These are phyloP conservation scores for Elymnias hypermnestra DNA, from an alignment of 1,140 invertebrate species.

Conservation along the genomic window DNA sequence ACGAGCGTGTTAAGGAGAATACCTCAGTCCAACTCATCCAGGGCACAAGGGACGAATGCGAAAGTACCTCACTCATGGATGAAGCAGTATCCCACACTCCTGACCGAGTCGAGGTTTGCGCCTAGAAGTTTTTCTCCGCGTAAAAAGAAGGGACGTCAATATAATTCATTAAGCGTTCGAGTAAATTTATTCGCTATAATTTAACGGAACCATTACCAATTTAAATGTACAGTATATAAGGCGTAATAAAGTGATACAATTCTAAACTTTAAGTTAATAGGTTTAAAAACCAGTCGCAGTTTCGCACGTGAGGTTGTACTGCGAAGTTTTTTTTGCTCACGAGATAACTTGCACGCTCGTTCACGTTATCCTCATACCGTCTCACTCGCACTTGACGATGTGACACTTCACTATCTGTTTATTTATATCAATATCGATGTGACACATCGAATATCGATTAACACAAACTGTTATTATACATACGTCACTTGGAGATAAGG, in stretches of 20 bases:
- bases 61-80: too few species aligned
- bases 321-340: conserved; percentile 13
- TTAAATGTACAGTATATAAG: background rate
- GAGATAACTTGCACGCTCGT: conserved; percentile 25
- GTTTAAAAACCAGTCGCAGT: conserved; percentile 1
- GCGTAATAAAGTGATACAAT: background rate
- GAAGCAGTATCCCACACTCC: too few species aligned
- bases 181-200: conserved; percentile 1
- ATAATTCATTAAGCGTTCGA: background rate
- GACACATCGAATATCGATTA: conserved; percentile 5
- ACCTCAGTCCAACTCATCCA: too few species aligned
- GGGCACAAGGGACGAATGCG: too few species aligned
- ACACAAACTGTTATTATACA: background rate
- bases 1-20: too few species aligned
- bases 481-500: background rate
- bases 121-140: too few species aligned
- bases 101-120: too few species aligned
- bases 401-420: conserved; percentile 16
- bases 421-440: conserved; percentile 10
- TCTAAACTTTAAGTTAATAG: background rate
- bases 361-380: conserved; percentile 61
- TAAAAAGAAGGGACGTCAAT: background rate
- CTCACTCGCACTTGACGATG: conserved; percentile 32
- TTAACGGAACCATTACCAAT: background rate
- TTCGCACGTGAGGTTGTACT: conserved; percentile 13